Percentiles rank a stretch among this genome's conserved stretches.
These are phyloP conservation scores for Thymelicus acteon DNA, from an alignment of 2,888 invertebrate species.

Conservation along the genomic window DNA sequence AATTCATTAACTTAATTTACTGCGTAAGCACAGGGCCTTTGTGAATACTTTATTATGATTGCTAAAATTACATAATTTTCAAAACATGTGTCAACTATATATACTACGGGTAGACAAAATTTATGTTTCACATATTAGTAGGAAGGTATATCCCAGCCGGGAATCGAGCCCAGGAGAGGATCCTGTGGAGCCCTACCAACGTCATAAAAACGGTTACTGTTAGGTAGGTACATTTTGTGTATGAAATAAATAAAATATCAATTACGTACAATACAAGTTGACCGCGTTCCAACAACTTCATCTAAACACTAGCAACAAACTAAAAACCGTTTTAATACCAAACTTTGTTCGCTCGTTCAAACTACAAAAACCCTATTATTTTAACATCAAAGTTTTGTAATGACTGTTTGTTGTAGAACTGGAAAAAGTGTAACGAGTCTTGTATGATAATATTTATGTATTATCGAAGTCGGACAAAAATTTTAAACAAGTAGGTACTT, in stretches of 20 bases:
- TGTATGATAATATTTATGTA: not conserved
- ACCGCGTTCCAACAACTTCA: not conserved
- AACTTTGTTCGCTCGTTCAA: slow-evolving; percentile 18
- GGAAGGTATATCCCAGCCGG: no score
- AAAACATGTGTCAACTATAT: no score
- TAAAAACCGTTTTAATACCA: slow-evolving; percentile 16
- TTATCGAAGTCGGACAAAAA: not conserved
- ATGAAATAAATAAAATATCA: not conserved
- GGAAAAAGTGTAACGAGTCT: not conserved
- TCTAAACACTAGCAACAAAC: slow-evolving; percentile 8
- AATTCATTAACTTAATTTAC: no score
- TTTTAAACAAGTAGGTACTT: not conserved
- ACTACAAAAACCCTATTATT: slow-evolving; percentile 18
- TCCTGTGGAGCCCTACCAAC: no score
- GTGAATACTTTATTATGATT: no score
- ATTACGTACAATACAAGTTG: not conserved
- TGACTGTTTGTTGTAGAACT: slow-evolving; percentile 10
- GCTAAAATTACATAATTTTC: no score
- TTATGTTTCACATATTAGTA: no score
- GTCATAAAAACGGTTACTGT: no score
- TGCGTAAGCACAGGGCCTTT: no score
- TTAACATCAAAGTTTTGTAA: slow-evolving; percentile 25
- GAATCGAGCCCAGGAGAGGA: no score
- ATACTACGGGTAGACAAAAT: no score
- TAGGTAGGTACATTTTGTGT: no score